Percentiles rank a stretch among this genome's conserved stretches.
Conservation (phyloP, 1,140 invertebrate species). For the Cydia splendana region DNA sequence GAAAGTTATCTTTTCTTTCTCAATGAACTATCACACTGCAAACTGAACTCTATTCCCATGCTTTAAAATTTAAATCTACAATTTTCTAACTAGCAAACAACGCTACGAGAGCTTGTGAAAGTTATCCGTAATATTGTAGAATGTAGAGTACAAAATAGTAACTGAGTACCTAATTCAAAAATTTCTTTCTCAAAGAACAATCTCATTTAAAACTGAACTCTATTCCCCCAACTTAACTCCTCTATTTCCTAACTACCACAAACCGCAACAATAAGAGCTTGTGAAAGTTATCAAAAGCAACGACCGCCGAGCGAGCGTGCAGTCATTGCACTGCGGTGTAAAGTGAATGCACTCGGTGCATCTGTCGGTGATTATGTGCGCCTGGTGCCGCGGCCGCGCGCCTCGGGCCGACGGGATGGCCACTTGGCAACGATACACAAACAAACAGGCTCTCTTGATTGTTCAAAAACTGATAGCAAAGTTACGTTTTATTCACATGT, state of each 20-base stretch:
- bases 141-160: too few relatives aligned
- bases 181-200: background rate
- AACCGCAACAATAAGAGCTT: background rate
- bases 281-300: background rate
- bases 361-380: conserved; percentile 49
- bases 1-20: too few relatives aligned
- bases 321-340: conserved; percentile 46
- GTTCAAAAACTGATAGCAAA: too few relatives aligned
- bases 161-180: too few relatives aligned
- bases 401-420: conserved; percentile 53
- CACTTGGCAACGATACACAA: conserved; percentile 67
- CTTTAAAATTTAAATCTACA: too few relatives aligned
- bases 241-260: background rate
- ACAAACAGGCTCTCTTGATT: conserved; percentile 19
- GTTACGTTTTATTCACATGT: too few relatives aligned
- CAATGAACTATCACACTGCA: too few relatives aligned
- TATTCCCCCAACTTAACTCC: background rate
- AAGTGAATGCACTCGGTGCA: conserved; percentile 36
- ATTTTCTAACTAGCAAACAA: too few relatives aligned
- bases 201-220: background rate
- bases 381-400: conserved; percentile 67
- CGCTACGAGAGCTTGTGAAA: background rate
- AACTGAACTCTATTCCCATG: too few relatives aligned
- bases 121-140: background rate
- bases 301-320: conserved; percentile 4